These are phyloP conservation scores for Drosophila mulleri DNA, from an alignment of 2,888 invertebrate species.

Conservation along the genomic window DNA sequence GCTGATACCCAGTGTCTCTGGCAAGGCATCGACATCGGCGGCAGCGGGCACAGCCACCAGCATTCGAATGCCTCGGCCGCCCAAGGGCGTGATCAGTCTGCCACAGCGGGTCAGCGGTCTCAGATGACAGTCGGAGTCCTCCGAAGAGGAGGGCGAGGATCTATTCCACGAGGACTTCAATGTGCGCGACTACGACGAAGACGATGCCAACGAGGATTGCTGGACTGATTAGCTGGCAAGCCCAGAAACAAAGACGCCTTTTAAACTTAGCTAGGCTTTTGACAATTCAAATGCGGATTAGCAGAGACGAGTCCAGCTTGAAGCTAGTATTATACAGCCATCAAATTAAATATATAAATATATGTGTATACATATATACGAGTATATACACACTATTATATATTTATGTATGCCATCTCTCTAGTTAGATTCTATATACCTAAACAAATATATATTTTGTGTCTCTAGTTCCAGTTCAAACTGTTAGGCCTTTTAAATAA, in stretches of 20 bases:
- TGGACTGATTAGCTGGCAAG: constrained; percentile 77
- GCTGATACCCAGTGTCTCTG: constrained; percentile 84
- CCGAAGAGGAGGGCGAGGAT: constrained; percentile 84
- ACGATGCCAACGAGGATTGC: constrained; percentile 73
- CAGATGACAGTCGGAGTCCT: constrained; percentile 85
- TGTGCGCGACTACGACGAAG: constrained; percentile 80
- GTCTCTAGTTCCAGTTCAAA: constrained; percentile 34
- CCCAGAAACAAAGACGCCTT: constrained; percentile 27
- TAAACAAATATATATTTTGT: constrained; percentile 35
- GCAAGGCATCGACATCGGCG: constrained; percentile 63
- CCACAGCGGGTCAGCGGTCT: constrained; percentile 76
- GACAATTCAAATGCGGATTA: constrained; percentile 26
- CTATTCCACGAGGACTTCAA: constrained; percentile 84
- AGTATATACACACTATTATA: constrained; percentile 5
- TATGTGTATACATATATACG: constrained; percentile 2
- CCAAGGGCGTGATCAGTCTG: constrained; percentile 80
- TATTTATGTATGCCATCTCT: constrained; percentile 35
- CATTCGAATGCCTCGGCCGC: constrained; percentile 83
- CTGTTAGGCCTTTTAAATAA: constrained; percentile 33
- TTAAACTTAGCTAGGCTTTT: constrained; percentile 53
- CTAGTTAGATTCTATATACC: constrained; percentile 39
- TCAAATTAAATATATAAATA: constrained; percentile 10
- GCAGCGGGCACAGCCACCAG: constrained; percentile 72
- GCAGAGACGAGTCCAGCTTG: constrained; percentile 29
- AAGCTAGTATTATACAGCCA: constrained; percentile 50